These are phyloP conservation scores for Cheumatopsyche charites DNA, from an alignment of 1,140 invertebrate species.

Conservation along the genomic window DNA sequence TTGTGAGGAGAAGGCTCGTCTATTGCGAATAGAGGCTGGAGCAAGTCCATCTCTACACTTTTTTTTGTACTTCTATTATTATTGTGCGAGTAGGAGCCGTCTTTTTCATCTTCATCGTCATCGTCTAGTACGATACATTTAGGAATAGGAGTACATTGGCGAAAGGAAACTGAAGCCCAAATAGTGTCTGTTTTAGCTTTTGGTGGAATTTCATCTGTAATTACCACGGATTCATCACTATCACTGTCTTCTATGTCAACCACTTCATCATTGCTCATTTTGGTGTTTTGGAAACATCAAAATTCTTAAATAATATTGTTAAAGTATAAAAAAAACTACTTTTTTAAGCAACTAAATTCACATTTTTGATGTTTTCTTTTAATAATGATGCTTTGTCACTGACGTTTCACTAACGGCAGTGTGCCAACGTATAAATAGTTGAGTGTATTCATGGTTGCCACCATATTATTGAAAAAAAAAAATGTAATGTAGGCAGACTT, in stretches of 20 bases:
- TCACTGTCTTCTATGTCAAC: neutral
- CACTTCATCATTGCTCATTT: neutral
- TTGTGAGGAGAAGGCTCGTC: neutral
- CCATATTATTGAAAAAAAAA: too few relatives aligned
- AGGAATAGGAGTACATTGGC: neutral
- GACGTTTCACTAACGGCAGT: too few relatives aligned
- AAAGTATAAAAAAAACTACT: too few relatives aligned
- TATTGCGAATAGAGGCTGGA: slow-evolving; percentile 24
- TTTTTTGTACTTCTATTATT: slow-evolving; percentile 1
- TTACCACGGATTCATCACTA: neutral
- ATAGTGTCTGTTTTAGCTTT: neutral
- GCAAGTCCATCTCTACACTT: neutral
- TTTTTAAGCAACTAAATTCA: too few relatives aligned
- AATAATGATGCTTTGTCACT: too few relatives aligned
- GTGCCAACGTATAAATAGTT: too few relatives aligned
- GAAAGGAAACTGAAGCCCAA: neutral
- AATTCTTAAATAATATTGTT: too few relatives aligned
- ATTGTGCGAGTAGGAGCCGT: neutral
- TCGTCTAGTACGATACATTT: neutral
- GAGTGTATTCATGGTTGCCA: too few relatives aligned
- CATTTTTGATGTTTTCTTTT: too few relatives aligned
- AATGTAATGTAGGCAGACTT: too few relatives aligned
- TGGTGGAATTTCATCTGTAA: neutral
- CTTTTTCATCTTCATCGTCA: neutral
- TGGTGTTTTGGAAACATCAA: too few relatives aligned